Evolutionary conservation across 2,113 vertebrate genomes (phyloP).

Genomic region (Ciconia maguari): DNA sequence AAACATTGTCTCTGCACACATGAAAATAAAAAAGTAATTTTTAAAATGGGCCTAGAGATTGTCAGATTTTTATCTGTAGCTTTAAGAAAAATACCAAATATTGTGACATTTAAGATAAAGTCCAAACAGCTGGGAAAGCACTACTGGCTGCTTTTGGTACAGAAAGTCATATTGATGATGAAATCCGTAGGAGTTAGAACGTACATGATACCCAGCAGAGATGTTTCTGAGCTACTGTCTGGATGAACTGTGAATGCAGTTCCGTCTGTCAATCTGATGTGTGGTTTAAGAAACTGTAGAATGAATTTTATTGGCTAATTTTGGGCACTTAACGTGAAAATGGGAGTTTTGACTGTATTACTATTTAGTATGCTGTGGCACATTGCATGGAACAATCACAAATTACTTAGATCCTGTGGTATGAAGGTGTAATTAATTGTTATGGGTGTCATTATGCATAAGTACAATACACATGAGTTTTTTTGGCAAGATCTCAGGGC

Average conservation of each 20-base stretch:
- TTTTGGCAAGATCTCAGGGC: not conserved
- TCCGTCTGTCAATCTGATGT: not conserved
- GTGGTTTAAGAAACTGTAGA: not conserved
- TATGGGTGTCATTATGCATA: not conserved
- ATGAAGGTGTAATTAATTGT: not conserved
- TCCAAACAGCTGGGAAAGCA: not conserved
- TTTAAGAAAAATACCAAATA: not conserved
- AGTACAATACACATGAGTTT: not conserved
- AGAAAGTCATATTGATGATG: not conserved
- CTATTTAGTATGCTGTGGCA: not conserved
- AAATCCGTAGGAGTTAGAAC: not conserved
- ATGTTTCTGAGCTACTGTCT: not conserved
- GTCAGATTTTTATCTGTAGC: not conserved
- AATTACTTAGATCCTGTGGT: not conserved
- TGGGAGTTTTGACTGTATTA: not conserved
- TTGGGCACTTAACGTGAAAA: not conserved
- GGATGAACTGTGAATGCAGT: not conserved
- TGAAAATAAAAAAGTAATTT: not conserved
- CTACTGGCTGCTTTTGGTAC: not conserved
- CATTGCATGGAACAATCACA: not conserved
- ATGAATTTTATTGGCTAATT: not conserved
- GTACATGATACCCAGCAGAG: not conserved
- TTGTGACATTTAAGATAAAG: not conserved
- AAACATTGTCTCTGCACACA: not conserved
- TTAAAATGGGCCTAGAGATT: not conserved